A percentile compares a stretch with the other conserved stretches of the same genome.
These are phyloP conservation scores for Pseudolaguvia tuberculata DNA, from an alignment of 2,113 vertebrate species.

Conservation along the genomic window DNA sequence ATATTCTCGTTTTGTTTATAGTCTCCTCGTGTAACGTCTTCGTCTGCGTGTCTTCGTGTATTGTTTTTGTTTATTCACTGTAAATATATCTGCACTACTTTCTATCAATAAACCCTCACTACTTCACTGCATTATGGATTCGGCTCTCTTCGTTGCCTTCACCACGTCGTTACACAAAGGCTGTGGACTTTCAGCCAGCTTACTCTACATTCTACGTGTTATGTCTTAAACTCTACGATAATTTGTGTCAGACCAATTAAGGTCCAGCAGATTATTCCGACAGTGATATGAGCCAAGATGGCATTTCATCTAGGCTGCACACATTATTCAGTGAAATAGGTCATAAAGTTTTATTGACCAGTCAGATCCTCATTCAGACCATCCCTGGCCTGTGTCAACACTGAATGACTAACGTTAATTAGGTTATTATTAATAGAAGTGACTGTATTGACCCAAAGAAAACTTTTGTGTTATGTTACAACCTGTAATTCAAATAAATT, in stretches of 20 bases:
- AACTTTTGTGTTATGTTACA: not conserved
- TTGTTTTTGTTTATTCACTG: no score
- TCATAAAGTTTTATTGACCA: constrained; percentile 41
- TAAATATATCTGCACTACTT: no score
- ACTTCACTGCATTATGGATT: no score
- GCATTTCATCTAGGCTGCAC: constrained; percentile 14
- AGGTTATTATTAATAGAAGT: not conserved
- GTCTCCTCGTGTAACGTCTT: no score
- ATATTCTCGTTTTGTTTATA: no score
- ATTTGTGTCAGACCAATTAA: not conserved
- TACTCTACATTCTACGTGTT: no score
- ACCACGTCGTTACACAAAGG: no score
- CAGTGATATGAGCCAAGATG: not conserved
- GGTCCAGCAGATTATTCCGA: not conserved
- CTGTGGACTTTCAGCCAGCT: no score
- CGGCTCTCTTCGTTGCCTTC: no score
- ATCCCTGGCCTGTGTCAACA: constrained; percentile 1
- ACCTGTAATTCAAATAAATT: not conserved
- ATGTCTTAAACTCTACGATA: not conserved
- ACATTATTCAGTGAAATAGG: constrained; percentile 28
- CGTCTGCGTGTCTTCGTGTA: no score
- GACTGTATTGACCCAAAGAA: not conserved
- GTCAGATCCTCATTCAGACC: constrained; percentile 15
- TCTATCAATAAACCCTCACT: no score
- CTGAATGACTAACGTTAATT: not conserved